phyloP scores from a whole-genome alignment of 2,797 vertebrate genomes.

The Atherinosoma microstoma region DNA sequence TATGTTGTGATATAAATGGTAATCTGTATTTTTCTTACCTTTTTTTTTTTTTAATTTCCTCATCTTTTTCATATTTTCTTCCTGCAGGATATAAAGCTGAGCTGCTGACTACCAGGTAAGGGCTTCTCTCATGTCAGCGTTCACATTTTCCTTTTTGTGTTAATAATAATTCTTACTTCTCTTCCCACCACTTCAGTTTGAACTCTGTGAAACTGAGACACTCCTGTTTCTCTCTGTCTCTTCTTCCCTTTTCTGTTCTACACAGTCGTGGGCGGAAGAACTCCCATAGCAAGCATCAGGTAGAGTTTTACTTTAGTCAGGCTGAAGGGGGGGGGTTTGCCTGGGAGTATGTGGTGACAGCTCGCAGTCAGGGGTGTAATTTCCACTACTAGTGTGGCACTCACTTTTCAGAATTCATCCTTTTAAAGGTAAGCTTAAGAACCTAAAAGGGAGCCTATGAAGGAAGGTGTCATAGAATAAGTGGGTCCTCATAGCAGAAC shows the following conservation, averaged over 20 bases:
- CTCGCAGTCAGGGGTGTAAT: background rate
- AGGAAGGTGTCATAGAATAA: background rate
- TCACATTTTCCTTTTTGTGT: conserved; percentile 12
- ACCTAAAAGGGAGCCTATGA: background rate
- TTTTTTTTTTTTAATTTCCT: conserved; percentile 2
- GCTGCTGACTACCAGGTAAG: conserved; percentile 83
- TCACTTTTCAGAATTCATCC: background rate
- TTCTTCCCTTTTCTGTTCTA: conserved; percentile 14
- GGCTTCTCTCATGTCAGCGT: background rate
- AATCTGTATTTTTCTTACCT: background rate
- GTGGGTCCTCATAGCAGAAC: background rate
- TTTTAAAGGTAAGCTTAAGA: background rate
- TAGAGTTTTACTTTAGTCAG: conserved; percentile 68
- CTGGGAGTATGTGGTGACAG: background rate
- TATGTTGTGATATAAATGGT: background rate
- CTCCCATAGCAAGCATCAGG: conserved; percentile 98
- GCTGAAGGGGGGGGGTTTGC: conserved; percentile 11
- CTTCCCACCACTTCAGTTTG: conserved; percentile 15
- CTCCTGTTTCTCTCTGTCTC: conserved; percentile 21
- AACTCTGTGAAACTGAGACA: conserved; percentile 26
- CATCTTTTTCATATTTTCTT: background rate
- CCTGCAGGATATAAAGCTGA: conserved; percentile 81
- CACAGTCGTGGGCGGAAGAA: conserved; percentile 96
- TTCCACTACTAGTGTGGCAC: background rate
- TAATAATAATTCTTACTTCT: conserved; percentile 35